Base-by-base conservation (phyloP, 2,113 vertebrate species). In the Tragulus kanchil region DNA sequence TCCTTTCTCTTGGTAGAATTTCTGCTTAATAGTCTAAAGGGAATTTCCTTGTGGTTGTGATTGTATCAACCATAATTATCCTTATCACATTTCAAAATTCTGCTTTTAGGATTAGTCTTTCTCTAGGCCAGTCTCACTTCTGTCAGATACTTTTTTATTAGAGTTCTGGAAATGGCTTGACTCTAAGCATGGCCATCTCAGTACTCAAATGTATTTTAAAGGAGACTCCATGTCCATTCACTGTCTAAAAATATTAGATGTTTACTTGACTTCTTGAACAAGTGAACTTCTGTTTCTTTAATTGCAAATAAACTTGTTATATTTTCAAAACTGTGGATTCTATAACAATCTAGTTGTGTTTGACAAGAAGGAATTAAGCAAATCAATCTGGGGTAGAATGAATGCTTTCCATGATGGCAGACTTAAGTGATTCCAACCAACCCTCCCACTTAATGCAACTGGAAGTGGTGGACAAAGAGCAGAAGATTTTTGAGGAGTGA, bases 181-280 rank as follows among this genome's bases (percentile, higher is more conserved):
- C 52, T 92, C 4, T 31, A 19, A 67, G 71, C 8, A 1, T 7
- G 85, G n/a, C 56, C 45, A 50, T 86, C 28, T 90, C 56, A 65
- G 5, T 89, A 52, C 65, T 50, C 64, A 59, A 75, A 85, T 69
- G 56, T 31, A 50, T 92, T 92, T 87, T 95, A 69, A 93, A 85
- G 45, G 61, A n/a, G 59, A 77, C 19, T 42, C 54, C 17, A 1
- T 64, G 61, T 56, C 71, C 11, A 62, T 85, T 88, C 77, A 23
- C 50, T 23, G 1, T 79, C 52, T 87, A 23, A 71, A 88, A 28
- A 75, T 48, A 31, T 71, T 88, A 61, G 52, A 36, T 82, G 26
- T 62, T 95, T 14, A 28, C 62, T 90, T 92, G n/a, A 89, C 81
- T 52, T 93, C 56, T 61, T 90, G 50, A 92, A 89, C 85, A 75